Percentiles rank a stretch among this genome's conserved stretches.
phyloP scores from a whole-genome alignment of 2,888 invertebrate species.

The Sesamia inferens region DNA sequence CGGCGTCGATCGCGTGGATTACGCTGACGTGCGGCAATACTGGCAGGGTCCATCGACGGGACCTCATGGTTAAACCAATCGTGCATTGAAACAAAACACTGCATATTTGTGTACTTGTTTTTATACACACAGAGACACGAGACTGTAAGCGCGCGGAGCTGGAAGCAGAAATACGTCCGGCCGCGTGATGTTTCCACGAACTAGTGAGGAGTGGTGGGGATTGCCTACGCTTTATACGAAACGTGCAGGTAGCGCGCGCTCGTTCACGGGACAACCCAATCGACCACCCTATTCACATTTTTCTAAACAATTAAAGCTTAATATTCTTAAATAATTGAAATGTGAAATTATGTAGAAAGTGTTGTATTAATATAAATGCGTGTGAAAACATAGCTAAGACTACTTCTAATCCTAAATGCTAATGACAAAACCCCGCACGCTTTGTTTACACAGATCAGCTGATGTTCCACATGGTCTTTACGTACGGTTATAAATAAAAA shows the following conservation, averaged over 20 bases:
- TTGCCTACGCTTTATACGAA: slow-evolving; percentile 88
- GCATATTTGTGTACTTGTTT: slow-evolving; percentile 84
- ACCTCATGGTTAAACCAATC: slow-evolving; percentile 88
- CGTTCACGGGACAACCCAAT: slow-evolving; percentile 88
- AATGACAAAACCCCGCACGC: slow-evolving; percentile 68
- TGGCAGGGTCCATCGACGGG: slow-evolving; percentile 83
- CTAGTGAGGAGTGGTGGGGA: slow-evolving; percentile 89
- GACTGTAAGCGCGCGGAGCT: slow-evolving; percentile 84
- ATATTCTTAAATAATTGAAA: slow-evolving; percentile 67
- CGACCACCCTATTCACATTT: slow-evolving; percentile 89
- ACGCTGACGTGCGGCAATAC: slow-evolving; percentile 84
- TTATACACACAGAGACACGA: slow-evolving; percentile 89
- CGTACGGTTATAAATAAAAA: slow-evolving; percentile 58
- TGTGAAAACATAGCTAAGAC: slow-evolving; percentile 10
- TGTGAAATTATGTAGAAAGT: slow-evolving; percentile 44
- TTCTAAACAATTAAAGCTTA: slow-evolving; percentile 86
- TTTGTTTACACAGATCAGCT: slow-evolving; percentile 87
- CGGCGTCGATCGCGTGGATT: slow-evolving; percentile 83
- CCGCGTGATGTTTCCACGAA: slow-evolving; percentile 88
- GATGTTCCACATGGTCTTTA: slow-evolving; percentile 75
- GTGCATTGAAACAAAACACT: slow-evolving; percentile 86
- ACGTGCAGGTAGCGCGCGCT: slow-evolving; percentile 86
- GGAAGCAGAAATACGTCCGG: slow-evolving; percentile 84
- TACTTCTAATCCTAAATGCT: slow-evolving; percentile 44
- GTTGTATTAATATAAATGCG: neutral